These are phyloP conservation scores for Athalia cordata DNA, from an alignment of 2,888 invertebrate genomes.

Conservation along the genomic window DNA sequence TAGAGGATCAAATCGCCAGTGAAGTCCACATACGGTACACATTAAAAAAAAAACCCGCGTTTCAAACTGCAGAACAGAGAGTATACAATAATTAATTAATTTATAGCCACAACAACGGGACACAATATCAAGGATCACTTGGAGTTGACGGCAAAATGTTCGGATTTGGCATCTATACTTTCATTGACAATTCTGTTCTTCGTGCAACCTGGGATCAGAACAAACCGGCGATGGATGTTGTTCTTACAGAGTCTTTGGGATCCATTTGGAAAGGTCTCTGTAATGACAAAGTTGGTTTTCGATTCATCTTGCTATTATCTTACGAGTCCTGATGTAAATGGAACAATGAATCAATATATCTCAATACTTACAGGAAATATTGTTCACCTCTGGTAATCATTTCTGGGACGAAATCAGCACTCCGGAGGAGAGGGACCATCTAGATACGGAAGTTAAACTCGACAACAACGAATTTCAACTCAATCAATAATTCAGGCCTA, in stretches of 20 bases:
- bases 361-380: constrained; percentile 46
- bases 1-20: constrained; percentile 74
- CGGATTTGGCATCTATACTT: constrained; percentile 75
- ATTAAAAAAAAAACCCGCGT: constrained; percentile 27
- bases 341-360: background rate
- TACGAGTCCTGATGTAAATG: constrained; percentile 50
- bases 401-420: constrained; percentile 56
- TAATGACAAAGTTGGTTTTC: constrained; percentile 59
- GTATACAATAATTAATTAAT: constrained; percentile 59
- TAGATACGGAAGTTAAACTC: background rate
- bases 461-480: constrained; percentile 4
- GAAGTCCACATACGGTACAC: constrained; percentile 50
- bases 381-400: constrained; percentile 56
- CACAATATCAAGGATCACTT: constrained; percentile 75
- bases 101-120: constrained; percentile 74
- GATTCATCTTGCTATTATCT: constrained; percentile 50
- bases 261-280: constrained; percentile 75
- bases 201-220: constrained; percentile 75
- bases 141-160: constrained; percentile 74
- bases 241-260: constrained; percentile 75
- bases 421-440: background rate
- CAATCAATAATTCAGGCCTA: background rate
- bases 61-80: constrained; percentile 23
- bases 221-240: constrained; percentile 73
- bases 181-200: constrained; percentile 75